phyloP scores from a whole-genome alignment of 2,797 vertebrate genomes.

The Syngnathus acus region DNA sequence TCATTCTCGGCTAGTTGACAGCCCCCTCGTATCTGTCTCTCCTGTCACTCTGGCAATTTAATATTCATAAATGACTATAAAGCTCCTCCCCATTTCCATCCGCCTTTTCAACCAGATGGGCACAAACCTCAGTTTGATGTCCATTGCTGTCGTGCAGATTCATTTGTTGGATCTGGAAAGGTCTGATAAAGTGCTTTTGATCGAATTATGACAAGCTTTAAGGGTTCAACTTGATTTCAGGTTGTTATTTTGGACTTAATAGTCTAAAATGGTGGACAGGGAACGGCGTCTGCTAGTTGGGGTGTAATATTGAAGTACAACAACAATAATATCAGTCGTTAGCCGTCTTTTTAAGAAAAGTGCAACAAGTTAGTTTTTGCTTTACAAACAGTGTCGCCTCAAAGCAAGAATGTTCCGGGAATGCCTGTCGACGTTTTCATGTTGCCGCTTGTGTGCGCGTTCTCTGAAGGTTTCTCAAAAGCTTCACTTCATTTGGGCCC shows the following conservation, averaged over 20 bases:
- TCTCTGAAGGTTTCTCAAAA: background rate
- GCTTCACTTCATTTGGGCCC: background rate
- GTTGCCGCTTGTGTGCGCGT: background rate
- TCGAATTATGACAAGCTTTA: background rate
- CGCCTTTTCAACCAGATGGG: background rate
- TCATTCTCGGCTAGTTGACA: slow-evolving; percentile 9
- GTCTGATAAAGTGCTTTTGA: slow-evolving; percentile 25
- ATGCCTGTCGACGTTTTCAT: background rate
- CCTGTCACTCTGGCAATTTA: slow-evolving; percentile 7
- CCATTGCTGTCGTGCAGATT: slow-evolving; percentile 4
- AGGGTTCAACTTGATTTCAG: background rate
- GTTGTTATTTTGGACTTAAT: background rate
- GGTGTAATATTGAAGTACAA: too few species aligned
- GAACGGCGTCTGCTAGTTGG: too few species aligned
- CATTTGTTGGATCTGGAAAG: slow-evolving; percentile 23
- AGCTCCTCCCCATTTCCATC: background rate
- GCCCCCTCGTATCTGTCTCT: background rate
- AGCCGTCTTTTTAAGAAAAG: too few species aligned
- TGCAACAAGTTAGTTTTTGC: too few species aligned
- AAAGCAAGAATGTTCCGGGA: background rate
- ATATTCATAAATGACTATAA: slow-evolving; percentile 20
- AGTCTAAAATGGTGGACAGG: too few species aligned
- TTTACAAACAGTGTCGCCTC: background rate
- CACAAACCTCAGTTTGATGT: background rate
- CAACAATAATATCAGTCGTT: too few species aligned